These are phyloP conservation scores for Matsumyia berberina DNA, from an alignment of 2,888 invertebrate species.

Conservation along the genomic window DNA sequence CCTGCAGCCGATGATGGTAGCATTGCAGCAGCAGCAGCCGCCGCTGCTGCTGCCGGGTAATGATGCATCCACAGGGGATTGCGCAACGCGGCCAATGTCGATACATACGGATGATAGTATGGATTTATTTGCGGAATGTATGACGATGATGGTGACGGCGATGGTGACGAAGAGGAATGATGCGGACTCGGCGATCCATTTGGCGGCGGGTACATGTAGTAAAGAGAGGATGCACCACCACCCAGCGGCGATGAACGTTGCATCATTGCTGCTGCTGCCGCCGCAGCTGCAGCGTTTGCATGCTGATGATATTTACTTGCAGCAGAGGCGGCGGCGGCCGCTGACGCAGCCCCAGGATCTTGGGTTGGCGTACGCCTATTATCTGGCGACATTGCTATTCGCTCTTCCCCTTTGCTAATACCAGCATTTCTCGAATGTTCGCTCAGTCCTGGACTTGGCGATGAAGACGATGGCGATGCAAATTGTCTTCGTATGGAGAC, in stretches of 20 bases:
- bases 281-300: conserved; percentile 57
- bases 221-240: conserved; percentile 80
- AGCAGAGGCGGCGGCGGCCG: conserved; percentile 39
- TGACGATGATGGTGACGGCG: conserved; percentile 81
- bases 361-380: conserved; percentile 78
- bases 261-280: conserved; percentile 77
- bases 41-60: conserved; percentile 83
- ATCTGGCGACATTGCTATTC: conserved; percentile 76
- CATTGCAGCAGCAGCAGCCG: conserved; percentile 78
- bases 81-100: conserved; percentile 84
- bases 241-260: conserved; percentile 80
- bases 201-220: conserved; percentile 83
- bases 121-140: conserved; percentile 83
- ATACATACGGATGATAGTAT: conserved; percentile 83
- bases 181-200: conserved; percentile 80
- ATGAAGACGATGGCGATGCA: conserved; percentile 81
- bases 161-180: conserved; percentile 79
- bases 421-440: conserved; percentile 76
- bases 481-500: conserved; percentile 84
- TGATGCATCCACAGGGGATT: conserved; percentile 86
- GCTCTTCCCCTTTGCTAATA: conserved; percentile 54
- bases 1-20: conserved; percentile 61
- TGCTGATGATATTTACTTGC: conserved; percentile 70
- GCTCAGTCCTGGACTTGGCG: conserved; percentile 67
- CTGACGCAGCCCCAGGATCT: conserved; percentile 78